Conservation (phyloP, 2,113 vertebrate genomes). For the Tyto alba region DNA sequence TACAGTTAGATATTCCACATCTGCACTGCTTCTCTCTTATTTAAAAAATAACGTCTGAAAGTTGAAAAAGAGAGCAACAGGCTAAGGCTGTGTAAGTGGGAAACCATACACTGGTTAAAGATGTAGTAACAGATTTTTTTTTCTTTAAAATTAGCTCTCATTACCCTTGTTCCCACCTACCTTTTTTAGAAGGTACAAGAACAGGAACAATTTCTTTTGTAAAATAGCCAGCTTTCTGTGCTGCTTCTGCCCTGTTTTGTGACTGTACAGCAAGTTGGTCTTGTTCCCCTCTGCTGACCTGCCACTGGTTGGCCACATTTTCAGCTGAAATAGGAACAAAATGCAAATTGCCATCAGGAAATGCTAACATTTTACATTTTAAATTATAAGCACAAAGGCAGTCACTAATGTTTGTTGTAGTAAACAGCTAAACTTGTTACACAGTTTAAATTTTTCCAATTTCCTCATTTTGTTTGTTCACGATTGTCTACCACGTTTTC, state of each 20-base stretch:
- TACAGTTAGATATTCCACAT: background rate
- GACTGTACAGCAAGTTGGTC: constrained; percentile 84
- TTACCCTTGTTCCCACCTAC: constrained; percentile 32
- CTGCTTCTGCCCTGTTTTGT: constrained; percentile 85
- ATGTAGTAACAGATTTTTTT: background rate
- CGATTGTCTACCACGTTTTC: background rate
- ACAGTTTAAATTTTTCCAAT: background rate
- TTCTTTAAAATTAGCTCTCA: background rate
- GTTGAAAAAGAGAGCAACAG: background rate
- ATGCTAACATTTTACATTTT: background rate
- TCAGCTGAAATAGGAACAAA: constrained; percentile 78
- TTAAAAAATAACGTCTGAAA: background rate
- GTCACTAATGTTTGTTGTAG: background rate
- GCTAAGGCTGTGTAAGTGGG: background rate
- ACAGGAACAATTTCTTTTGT: constrained; percentile 91
- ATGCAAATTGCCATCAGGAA: background rate
- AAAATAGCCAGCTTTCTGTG: constrained; percentile 91
- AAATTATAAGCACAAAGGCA: background rate
- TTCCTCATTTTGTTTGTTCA: background rate
- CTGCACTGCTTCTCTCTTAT: background rate
- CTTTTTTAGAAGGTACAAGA: constrained; percentile 86
- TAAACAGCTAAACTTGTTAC: background rate
- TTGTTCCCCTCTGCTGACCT: constrained; percentile 85
- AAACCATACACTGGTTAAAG: background rate
- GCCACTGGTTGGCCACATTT: constrained; percentile 93